Evolutionary conservation across 2,888 invertebrate genomes (phyloP).

Genomic region (Pristionchus japonicus): DNA sequence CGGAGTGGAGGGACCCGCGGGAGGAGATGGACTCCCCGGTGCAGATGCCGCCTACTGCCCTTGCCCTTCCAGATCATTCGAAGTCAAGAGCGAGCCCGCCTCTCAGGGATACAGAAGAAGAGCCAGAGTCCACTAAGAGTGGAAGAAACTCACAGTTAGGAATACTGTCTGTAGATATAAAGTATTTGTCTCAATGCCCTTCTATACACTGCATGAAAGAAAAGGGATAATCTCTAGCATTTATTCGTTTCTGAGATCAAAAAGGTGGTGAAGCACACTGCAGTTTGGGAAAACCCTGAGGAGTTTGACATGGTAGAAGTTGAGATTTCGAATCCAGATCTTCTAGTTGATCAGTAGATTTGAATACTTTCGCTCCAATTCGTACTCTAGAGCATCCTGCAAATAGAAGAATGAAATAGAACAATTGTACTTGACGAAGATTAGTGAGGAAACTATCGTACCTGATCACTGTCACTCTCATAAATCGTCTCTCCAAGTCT

Average conservation of each 20-base stretch:
- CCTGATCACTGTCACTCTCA: neutral
- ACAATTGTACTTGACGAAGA: no score
- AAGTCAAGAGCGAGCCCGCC: conserved; percentile 37
- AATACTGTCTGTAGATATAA: neutral
- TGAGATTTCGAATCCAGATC: neutral
- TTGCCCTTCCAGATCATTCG: conserved; percentile 42
- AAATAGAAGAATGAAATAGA: neutral
- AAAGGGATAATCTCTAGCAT: neutral
- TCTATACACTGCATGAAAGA: neutral
- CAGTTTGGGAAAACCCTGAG: neutral
- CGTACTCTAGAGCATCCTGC: conserved; percentile 7
- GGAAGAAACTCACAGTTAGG: neutral
- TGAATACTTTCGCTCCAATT: neutral
- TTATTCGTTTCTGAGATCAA: neutral
- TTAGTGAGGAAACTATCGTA: neutral
- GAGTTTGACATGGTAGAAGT: neutral
- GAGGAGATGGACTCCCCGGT: conserved; percentile 42
- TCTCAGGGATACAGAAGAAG: conserved; percentile 40
- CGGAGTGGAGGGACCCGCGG: neutral
- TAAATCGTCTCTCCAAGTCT: neutral
- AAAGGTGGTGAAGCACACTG: neutral
- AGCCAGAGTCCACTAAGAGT: conserved; percentile 24
- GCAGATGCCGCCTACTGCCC: conserved; percentile 40
- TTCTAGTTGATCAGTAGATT: neutral
- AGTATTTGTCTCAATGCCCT: neutral